Conservation (phyloP, 2,113 vertebrate species). For the Scomber colias region DNA sequence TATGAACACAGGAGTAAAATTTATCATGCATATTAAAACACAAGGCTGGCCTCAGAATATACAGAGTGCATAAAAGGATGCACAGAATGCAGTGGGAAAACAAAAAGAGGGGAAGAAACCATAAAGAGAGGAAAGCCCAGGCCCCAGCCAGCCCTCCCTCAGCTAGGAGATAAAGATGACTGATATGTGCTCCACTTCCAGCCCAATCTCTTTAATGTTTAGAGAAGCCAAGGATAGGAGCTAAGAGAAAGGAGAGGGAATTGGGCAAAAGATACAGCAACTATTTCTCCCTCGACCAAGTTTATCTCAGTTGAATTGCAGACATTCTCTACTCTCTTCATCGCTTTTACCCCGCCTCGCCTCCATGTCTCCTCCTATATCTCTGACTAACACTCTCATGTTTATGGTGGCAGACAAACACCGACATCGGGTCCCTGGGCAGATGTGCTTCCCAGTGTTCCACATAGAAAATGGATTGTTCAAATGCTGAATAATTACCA, state of each 20-base stretch:
- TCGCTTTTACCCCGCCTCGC: conserved; percentile 51
- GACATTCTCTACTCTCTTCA: conserved; percentile 60
- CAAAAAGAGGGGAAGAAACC: conserved; percentile 77
- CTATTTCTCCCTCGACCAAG: conserved; percentile 68
- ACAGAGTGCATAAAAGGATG: conserved; percentile 81
- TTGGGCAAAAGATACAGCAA: conserved; percentile 58
- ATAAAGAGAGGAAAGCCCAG: conserved; percentile 78
- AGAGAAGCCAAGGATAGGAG: conserved; percentile 72
- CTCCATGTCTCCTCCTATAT: conserved; percentile 61
- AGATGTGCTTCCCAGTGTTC: conserved; percentile 75
- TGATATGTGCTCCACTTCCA: conserved; percentile 82
- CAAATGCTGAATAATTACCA: conserved; percentile 85
- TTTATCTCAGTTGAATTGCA: conserved; percentile 78
- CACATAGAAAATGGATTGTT: conserved; percentile 74
- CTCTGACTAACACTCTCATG: conserved; percentile 62
- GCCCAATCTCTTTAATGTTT: conserved; percentile 81
- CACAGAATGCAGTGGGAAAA: conserved; percentile 78
- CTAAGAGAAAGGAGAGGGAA: conserved; percentile 70
- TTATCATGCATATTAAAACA: conserved; percentile 85
- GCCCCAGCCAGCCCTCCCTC: conserved; percentile 73
- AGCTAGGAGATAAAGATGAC: conserved; percentile 85
- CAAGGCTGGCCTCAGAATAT: conserved; percentile 80
- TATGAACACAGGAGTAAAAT: conserved; percentile 83
- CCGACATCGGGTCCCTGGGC: conserved; percentile 72
- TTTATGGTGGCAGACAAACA: conserved; percentile 76